phyloP scores from a whole-genome alignment of 1,140 invertebrate genomes.

The Nasonia giraulti region DNA sequence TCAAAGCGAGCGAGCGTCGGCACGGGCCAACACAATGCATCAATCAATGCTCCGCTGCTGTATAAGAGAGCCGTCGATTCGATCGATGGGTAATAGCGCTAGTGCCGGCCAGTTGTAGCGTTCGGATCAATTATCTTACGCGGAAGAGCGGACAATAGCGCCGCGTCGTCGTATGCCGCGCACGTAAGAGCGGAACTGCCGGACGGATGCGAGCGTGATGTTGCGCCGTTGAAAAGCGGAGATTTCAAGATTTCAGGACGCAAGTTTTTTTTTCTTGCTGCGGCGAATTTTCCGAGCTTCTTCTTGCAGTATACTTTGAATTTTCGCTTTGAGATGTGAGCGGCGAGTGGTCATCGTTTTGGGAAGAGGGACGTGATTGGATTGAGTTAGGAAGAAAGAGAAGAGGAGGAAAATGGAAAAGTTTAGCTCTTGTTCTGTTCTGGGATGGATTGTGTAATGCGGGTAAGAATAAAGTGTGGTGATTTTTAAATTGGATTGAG shows the following conservation, averaged over 20 bases:
- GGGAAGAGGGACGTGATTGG: too few species aligned
- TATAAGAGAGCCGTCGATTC: background rate
- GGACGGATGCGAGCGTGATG: background rate
- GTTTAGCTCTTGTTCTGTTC: too few species aligned
- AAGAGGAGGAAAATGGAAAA: background rate
- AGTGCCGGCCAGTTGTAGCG: background rate
- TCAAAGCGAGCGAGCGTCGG: too few species aligned
- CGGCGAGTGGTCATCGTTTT: background rate
- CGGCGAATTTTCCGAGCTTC: background rate
- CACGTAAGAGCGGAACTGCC: background rate
- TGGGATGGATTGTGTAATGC: too few species aligned
- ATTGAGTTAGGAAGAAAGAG: background rate
- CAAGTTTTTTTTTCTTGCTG: background rate
- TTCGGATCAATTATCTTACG: slow-evolving; percentile 46
- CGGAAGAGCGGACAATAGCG: slow-evolving; percentile 20
- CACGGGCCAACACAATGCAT: background rate
- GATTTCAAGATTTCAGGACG: background rate
- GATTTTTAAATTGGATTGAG: too few species aligned
- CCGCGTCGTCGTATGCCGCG: background rate
- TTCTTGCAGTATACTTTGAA: background rate
- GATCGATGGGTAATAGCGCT: slow-evolving; percentile 18
- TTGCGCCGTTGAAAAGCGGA: background rate
- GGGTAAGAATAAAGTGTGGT: too few species aligned
- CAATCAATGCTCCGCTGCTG: background rate
- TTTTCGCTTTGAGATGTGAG: background rate